Evolutionary conservation across 2,888 invertebrate genomes (phyloP), one percentile per base, ranked within the genome.

Genomic region (Drosophila tanythrix): DNA sequence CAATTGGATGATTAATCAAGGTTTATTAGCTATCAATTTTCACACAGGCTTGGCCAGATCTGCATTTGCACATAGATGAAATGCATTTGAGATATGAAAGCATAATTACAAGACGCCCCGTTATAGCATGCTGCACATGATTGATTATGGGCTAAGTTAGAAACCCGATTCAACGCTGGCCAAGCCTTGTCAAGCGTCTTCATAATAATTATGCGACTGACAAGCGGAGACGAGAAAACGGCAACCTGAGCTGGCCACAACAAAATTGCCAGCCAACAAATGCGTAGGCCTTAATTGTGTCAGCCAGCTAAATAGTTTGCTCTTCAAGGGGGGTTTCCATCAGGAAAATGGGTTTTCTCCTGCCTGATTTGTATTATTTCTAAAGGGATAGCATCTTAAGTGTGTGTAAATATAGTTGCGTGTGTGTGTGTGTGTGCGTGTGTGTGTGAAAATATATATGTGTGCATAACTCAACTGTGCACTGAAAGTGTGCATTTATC

Each of bases 1-100:
- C 86, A 83, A 81, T 86, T 71, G 73, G 76, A 83, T 87, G 87
- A 86, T 89, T 86, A 87, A 86, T 89, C 82, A 70, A 38, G 70
- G 70, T 62, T 77, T 72, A 83, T 84, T 79, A 82, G 74, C 79
- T 73, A 86, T 86, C 87, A 89, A 87, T 86, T 83, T 76, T 74
- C 81, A 53, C 76, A 55, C 70, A 51, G 57, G 50, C 60, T 60
- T 38, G 29, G 21, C 31, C 43, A 57, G 68, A 72, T 71, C 72
- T 77, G 84, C 87, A 89, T 89, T 79, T 83, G 73, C 75, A 76
- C 75, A 70, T 81, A 70, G 72, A 79, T 80, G 67, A 72, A 89
- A 84, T 76, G 88, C 88, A 83, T 82, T 79, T 72, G 66, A 70
- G 73, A 79, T 71, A 76, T 72, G 70, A 74, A 73, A 70, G 70